Conservation (phyloP, 2,888 invertebrate species). For the Epirrita christyi region DNA sequence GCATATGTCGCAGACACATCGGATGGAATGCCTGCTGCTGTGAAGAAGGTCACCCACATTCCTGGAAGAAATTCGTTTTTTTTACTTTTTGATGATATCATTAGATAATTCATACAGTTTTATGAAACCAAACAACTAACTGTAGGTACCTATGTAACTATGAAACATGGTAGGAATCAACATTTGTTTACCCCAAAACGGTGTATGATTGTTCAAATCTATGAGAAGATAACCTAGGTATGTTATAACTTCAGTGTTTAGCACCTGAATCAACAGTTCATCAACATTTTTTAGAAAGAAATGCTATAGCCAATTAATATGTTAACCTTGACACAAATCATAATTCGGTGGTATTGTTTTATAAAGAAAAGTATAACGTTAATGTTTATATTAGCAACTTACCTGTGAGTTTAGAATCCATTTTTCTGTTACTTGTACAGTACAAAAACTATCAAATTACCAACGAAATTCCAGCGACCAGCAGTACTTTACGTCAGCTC, state of each 20-base stretch:
- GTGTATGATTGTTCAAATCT: not conserved
- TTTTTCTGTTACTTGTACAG: slow-evolving; percentile 45
- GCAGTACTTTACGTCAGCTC: too few species aligned
- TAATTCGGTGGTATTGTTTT: not conserved
- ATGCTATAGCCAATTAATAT: not conserved
- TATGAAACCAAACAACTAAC: not conserved
- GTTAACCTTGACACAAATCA: slow-evolving; percentile 6
- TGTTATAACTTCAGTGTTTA: not conserved
- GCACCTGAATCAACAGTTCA: not conserved
- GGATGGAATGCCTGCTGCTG: slow-evolving; percentile 92
- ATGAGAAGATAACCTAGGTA: not conserved
- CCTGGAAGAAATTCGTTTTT: slow-evolving; percentile 63
- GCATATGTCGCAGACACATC: slow-evolving; percentile 93
- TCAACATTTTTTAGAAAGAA: not conserved
- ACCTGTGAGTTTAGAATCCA: slow-evolving; percentile 72
- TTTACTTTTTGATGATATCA: not conserved
- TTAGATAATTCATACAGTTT: not conserved
- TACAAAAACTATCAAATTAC: slow-evolving; percentile 47
- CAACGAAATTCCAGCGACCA: not conserved
- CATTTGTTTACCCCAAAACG: not conserved
- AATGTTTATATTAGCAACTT: slow-evolving; percentile 32
- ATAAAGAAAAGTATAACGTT: not conserved
- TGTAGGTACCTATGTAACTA: not conserved
- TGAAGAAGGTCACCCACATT: slow-evolving; percentile 95
- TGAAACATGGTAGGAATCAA: not conserved